These are phyloP conservation scores for Coracopsis vasa DNA, from an alignment of 2,113 vertebrate genomes.

Conservation along the genomic window DNA sequence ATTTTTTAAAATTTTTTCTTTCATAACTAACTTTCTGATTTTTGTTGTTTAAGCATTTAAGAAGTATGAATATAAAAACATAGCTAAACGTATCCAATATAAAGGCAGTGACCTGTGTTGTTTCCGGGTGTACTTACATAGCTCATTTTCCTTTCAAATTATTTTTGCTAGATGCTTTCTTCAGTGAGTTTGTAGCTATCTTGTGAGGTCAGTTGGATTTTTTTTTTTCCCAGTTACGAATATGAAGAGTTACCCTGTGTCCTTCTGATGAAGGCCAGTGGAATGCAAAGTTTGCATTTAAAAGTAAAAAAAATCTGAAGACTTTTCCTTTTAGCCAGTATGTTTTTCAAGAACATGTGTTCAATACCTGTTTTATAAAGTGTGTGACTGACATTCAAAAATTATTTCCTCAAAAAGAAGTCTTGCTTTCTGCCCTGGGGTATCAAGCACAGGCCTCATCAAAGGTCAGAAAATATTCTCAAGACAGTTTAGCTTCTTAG, in stretches of 20 bases:
- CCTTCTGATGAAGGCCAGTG: background rate
- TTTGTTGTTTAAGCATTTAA: background rate
- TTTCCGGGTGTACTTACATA: background rate
- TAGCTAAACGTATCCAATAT: background rate
- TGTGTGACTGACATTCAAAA: background rate
- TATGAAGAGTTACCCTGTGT: background rate
- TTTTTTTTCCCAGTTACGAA: background rate
- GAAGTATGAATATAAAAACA: background rate
- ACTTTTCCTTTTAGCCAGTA: background rate
- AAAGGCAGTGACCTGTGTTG: background rate
- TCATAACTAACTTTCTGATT: background rate
- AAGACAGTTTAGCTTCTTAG: constrained; percentile 36
- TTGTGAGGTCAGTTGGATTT: background rate
- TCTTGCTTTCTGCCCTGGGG: background rate
- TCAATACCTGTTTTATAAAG: background rate
- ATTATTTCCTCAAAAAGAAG: background rate
- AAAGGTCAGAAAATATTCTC: background rate
- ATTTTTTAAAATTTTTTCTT: background rate
- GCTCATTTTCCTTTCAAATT: background rate
- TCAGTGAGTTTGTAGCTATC: background rate
- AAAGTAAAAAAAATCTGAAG: background rate
- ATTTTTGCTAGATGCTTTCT: background rate
- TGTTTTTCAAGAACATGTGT: background rate
- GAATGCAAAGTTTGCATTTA: background rate
- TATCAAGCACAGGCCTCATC: background rate